A percentile compares a stretch with the other conserved stretches of the same genome.
Conservation (phyloP, 2,888 invertebrate genomes). For the Synergus itoensis region DNA sequence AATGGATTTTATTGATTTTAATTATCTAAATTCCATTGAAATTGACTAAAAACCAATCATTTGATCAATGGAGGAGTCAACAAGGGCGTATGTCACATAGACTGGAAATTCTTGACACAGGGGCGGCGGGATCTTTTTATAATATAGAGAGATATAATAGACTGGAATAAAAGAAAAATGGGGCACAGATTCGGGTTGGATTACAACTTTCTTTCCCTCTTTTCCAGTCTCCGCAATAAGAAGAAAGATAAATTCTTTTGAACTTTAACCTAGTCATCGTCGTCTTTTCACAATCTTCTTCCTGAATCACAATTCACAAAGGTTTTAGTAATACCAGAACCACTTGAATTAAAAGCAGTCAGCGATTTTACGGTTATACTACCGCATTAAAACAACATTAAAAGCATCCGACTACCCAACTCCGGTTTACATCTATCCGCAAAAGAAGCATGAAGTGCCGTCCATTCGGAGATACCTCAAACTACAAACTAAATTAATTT, state of each 20-base stretch:
- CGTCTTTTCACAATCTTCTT: slow-evolving; percentile 31
- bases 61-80: no score
- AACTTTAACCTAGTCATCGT: slow-evolving; percentile 20
- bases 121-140: no score
- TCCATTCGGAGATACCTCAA: neutral
- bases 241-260: slow-evolving; percentile 1
- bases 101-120: no score
- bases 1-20: no score
- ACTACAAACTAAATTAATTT: slow-evolving; percentile 20
- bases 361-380: slow-evolving; percentile 34
- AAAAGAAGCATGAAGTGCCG: neutral
- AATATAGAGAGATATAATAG: neutral
- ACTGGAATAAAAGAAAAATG: neutral
- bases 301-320: slow-evolving; percentile 10
- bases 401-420: neutral
- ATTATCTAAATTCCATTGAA: no score
- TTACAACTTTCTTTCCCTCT: neutral
- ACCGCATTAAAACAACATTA: slow-evolving; percentile 31
- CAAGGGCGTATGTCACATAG: no score
- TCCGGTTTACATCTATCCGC: neutral
- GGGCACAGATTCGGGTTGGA: neutral
- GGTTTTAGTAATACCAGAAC: slow-evolving; percentile 21
- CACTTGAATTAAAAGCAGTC: slow-evolving; percentile 27
- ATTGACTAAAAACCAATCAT: no score
- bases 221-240: neutral